phyloP scores from a whole-genome alignment of 2,797 vertebrate genomes.

The Thripadectes ignobilis region DNA sequence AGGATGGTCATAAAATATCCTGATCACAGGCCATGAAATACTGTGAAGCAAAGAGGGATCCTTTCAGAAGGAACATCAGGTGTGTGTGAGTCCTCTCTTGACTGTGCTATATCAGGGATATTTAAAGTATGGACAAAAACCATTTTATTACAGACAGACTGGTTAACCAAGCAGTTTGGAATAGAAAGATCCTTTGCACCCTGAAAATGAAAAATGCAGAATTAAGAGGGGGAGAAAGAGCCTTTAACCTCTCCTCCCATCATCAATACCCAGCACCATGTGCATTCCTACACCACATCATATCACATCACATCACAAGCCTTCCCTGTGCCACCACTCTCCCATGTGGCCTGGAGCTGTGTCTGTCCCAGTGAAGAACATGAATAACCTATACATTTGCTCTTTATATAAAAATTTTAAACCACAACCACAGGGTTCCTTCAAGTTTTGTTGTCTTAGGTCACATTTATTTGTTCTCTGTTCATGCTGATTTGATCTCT shows the following conservation, averaged over 20 bases:
- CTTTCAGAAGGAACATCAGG: neutral
- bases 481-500: neutral
- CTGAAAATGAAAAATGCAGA: neutral
- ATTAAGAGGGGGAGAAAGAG: neutral
- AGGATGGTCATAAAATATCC: neutral
- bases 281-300: neutral
- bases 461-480: neutral
- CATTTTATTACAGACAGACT: neutral
- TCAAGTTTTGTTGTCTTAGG: neutral
- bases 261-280: neutral
- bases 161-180: fast-evolving
- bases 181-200: neutral
- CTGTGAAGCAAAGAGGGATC: neutral
- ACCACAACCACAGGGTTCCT: neutral
- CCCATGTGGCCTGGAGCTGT: neutral
- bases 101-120: neutral
- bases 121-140: neutral
- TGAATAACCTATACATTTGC: neutral
- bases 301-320: neutral
- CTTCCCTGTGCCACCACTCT: neutral
- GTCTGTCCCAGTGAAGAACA: neutral
- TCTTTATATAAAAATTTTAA: neutral
- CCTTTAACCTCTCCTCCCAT: neutral
- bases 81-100: neutral
- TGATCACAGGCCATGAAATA: neutral